Percentiles rank a stretch among this genome's conserved stretches.
Conservation (phyloP, 2,888 invertebrate genomes). For the Gnatocerus cornutus region DNA sequence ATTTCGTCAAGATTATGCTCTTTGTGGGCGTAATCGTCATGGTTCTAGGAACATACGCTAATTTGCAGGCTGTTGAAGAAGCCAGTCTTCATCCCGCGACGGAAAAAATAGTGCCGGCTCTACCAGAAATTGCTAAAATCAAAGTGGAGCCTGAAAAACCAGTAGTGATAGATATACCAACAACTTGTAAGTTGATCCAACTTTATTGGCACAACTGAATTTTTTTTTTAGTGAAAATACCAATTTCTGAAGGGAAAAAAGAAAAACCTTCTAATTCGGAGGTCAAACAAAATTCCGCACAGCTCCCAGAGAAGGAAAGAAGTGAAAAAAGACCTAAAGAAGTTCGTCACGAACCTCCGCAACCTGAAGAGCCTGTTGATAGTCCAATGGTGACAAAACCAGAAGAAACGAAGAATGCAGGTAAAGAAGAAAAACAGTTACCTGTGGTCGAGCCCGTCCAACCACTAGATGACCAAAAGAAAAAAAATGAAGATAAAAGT, state of each 20-base stretch:
- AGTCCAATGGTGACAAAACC: conserved; percentile 57
- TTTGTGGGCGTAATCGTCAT: conserved; percentile 89
- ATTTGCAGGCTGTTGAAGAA: conserved; percentile 83
- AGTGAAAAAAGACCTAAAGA: conserved; percentile 61
- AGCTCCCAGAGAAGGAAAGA: conserved; percentile 18
- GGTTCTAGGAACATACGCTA: conserved; percentile 93
- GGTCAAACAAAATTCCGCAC: neutral
- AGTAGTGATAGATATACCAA: conserved; percentile 33
- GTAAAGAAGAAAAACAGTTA: conserved; percentile 60
- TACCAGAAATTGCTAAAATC: conserved; percentile 5
- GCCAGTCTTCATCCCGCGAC: conserved; percentile 64
- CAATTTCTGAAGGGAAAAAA: conserved; percentile 13
- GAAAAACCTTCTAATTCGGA: conserved; percentile 15
- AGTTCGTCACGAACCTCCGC: conserved; percentile 67
- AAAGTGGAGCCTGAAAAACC: conserved; percentile 36
- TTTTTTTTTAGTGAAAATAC: conserved; percentile 25
- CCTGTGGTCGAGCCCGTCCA: conserved; percentile 56
- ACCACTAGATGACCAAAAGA: neutral
- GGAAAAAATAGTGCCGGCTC: conserved; percentile 45
- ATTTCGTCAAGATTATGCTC: conserved; percentile 78
- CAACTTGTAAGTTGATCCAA: conserved; percentile 26
- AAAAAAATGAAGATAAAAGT: conserved; percentile 9
- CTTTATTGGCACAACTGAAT: neutral
- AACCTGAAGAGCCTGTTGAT: conserved; percentile 66
- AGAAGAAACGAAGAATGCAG: conserved; percentile 44